Percentiles rank a stretch among this genome's conserved stretches.
Evolutionary conservation across 2,888 invertebrate species (phyloP).

Genomic region (Rhagophthalmus giganteus): DNA sequence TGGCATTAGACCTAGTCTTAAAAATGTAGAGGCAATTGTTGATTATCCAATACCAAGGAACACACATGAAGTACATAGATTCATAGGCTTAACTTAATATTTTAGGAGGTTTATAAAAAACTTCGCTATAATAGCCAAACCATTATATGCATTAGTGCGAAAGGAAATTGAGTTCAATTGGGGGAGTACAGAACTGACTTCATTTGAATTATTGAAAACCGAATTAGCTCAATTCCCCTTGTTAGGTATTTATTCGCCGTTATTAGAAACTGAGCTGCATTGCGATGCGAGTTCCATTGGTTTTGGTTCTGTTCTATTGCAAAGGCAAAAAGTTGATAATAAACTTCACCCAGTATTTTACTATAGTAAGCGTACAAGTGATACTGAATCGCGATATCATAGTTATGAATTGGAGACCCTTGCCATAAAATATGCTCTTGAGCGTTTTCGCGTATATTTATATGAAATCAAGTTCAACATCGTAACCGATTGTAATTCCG

Average conservation of each 20-base stretch:
- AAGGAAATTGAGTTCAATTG: slow-evolving; percentile 33
- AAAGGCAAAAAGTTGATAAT: slow-evolving; percentile 37
- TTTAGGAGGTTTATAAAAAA: slow-evolving; percentile 40
- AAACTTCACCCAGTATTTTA: slow-evolving; percentile 43
- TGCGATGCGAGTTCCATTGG: slow-evolving; percentile 45
- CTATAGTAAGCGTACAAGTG: slow-evolving; percentile 43
- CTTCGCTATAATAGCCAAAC: slow-evolving; percentile 33
- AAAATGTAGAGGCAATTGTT: background rate
- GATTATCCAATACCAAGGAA: slow-evolving; percentile 8
- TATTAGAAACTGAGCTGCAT: slow-evolving; percentile 44
- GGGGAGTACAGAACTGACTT: slow-evolving; percentile 1
- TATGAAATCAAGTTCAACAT: slow-evolving; percentile 42
- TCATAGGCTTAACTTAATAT: slow-evolving; percentile 38
- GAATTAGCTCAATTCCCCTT: slow-evolving; percentile 32
- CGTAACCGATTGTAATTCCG: slow-evolving; percentile 42
- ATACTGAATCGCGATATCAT: slow-evolving; percentile 40
- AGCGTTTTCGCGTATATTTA: slow-evolving; percentile 41
- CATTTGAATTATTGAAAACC: slow-evolving; percentile 1
- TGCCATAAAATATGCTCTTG: slow-evolving; percentile 37
- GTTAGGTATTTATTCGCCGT: slow-evolving; percentile 42
- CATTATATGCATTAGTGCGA: slow-evolving; percentile 33
- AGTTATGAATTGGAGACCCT: slow-evolving; percentile 45
- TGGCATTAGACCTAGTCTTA: slow-evolving; percentile 21
- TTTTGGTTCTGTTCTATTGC: slow-evolving; percentile 44
- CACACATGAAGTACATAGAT: slow-evolving; percentile 5